Conservation (phyloP, 2,888 invertebrate species). For the Venustoraphidia nigricollis region DNA sequence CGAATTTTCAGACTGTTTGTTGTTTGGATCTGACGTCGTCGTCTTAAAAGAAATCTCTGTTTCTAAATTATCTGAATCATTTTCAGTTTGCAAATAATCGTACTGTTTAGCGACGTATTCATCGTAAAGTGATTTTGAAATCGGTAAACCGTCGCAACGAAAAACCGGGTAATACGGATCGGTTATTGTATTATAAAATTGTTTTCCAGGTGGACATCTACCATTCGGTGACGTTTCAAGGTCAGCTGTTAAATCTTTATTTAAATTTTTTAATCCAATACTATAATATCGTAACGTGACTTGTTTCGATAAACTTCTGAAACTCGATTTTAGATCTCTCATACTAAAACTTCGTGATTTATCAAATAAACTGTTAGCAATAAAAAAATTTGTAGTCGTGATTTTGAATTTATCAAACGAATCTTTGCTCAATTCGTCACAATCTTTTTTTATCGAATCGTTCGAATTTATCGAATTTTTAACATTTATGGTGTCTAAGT, state of each 20-base stretch:
- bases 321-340: constrained; percentile 44
- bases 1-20: neutral
- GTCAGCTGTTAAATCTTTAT: constrained; percentile 18
- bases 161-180: constrained; percentile 69
- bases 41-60: neutral
- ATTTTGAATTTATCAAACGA: constrained; percentile 24
- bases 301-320: constrained; percentile 38
- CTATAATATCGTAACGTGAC: constrained; percentile 39
- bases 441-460: constrained; percentile 4
- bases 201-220: constrained; percentile 22
- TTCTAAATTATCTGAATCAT: neutral
- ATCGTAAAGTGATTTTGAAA: constrained; percentile 56
- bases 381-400: constrained; percentile 13
- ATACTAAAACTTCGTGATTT: constrained; percentile 35
- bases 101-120: constrained; percentile 52
- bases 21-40: neutral
- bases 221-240: constrained; percentile 24
- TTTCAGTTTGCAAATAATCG: constrained; percentile 27
- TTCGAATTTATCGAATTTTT: constrained; percentile 16
- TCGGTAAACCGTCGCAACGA: constrained; percentile 54
- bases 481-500: constrained; percentile 4
- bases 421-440: constrained; percentile 14
- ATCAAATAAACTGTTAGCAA: constrained; percentile 14
- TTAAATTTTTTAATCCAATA: constrained; percentile 28
- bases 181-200: constrained; percentile 51